Evolutionary conservation across 1,140 invertebrate genomes (phyloP).

Genomic region (Lucilia cuprina): DNA sequence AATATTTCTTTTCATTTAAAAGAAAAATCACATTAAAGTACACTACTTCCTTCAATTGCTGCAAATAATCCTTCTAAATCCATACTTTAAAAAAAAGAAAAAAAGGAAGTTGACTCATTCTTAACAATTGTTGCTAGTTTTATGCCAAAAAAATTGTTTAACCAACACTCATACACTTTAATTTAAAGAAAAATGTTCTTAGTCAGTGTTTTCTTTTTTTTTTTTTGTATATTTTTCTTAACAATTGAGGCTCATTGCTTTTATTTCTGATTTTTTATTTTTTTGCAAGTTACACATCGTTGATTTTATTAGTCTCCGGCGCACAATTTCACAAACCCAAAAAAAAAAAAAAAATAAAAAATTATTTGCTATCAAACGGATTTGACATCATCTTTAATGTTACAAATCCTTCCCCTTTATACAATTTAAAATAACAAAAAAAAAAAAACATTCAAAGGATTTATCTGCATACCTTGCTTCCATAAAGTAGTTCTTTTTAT

Average conservation of each 20-base stretch:
- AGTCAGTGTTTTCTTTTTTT: neutral
- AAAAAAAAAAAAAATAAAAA: neutral
- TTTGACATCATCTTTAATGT: constrained; percentile 31
- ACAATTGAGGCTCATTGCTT: constrained; percentile 23
- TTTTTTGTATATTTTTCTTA: neutral
- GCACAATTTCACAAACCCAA: constrained; percentile 51
- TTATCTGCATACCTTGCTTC: neutral
- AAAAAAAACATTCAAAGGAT: neutral
- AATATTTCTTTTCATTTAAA: neutral
- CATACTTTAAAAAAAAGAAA: neutral
- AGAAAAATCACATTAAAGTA: constrained; percentile 20
- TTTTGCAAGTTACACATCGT: constrained; percentile 58
- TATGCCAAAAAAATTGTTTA: neutral
- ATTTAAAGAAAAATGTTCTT: neutral
- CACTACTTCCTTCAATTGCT: constrained; percentile 6
- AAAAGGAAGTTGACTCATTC: constrained; percentile 33
- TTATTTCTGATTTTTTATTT: constrained; percentile 45
- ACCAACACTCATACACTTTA: no score
- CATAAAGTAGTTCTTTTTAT: neutral
- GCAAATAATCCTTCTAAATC: neutral
- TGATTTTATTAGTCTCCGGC: constrained; percentile 63
- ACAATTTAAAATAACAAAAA: neutral
- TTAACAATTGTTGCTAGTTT: neutral
- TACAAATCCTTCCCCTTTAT: neutral
- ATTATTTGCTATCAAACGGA: constrained; percentile 51